Conservation (phyloP, 2,113 vertebrate species). For the Brachyhypopomus gauderio region DNA sequence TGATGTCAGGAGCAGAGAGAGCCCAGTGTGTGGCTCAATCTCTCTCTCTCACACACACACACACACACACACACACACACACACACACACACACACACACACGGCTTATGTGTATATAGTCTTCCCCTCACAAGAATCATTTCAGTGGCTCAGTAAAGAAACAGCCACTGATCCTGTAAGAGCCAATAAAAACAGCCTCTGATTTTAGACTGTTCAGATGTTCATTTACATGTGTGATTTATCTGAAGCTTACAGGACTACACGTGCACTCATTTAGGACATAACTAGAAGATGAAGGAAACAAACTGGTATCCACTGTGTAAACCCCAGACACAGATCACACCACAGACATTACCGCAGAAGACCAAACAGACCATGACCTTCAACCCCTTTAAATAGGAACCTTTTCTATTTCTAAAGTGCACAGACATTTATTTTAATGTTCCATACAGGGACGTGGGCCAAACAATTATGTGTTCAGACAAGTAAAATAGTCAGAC, state of each 20-base stretch:
- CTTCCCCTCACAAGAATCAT: background rate
- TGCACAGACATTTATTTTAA: no score
- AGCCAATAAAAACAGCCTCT: background rate
- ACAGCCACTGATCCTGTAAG: constrained; percentile 1
- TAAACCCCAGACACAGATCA: background rate
- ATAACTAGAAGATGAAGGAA: background rate
- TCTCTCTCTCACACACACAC: constrained; percentile 36
- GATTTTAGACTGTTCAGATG: background rate
- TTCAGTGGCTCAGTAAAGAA: background rate
- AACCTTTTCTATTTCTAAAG: no score
- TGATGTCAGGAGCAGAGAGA: constrained; percentile 28
- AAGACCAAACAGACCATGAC: background rate
- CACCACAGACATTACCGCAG: background rate
- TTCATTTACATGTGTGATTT: constrained; percentile 21
- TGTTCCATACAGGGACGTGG: background rate
- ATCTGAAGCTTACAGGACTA: background rate
- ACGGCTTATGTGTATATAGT: background rate
- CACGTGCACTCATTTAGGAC: background rate
- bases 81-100: constrained; percentile 51
- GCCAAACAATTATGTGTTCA: background rate
- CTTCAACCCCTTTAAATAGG: background rate
- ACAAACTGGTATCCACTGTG: background rate
- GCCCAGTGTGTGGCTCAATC: background rate
- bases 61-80: constrained; percentile 42
- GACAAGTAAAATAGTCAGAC: no score